phyloP scores from a whole-genome alignment of 2,888 invertebrate species.

The Perithous albicinctus region DNA sequence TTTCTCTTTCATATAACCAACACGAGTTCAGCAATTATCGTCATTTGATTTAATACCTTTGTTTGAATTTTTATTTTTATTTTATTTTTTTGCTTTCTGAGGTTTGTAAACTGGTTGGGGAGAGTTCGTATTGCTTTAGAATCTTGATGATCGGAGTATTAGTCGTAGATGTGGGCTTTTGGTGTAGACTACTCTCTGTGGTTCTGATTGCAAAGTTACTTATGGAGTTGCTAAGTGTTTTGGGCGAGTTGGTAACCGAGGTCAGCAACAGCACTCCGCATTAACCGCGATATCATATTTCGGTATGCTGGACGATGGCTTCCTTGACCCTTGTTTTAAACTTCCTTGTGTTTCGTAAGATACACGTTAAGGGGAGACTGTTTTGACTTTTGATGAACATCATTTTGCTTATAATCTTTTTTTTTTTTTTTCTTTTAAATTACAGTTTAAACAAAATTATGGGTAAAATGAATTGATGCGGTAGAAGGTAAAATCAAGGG shows the following conservation, averaged over 20 bases:
- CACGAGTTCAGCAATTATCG: constrained; percentile 77
- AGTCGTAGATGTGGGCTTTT: not conserved
- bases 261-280: constrained; percentile 20
- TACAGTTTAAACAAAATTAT: not conserved
- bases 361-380: too few relatives aligned
- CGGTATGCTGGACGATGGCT: not conserved
- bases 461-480: too few relatives aligned
- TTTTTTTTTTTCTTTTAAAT: too few relatives aligned
- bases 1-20: constrained; percentile 23
- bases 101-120: too few relatives aligned
- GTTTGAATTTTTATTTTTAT: constrained; percentile 71
- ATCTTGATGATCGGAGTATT: too few relatives aligned
- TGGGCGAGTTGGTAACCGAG: constrained; percentile 21
- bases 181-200: constrained; percentile 18
- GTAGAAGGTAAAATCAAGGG: not conserved
- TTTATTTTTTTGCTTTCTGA: too few relatives aligned
- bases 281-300: constrained; percentile 25
- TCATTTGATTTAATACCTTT: constrained; percentile 77
- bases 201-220: constrained; percentile 49
- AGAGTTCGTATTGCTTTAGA: too few relatives aligned
- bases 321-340: not conserved
- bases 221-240: constrained; percentile 26
- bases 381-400: too few relatives aligned
- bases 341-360: not conserved
- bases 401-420: too few relatives aligned